phyloP scores from a whole-genome alignment of 2,113 vertebrate species.

The Chamaea fasciata region DNA sequence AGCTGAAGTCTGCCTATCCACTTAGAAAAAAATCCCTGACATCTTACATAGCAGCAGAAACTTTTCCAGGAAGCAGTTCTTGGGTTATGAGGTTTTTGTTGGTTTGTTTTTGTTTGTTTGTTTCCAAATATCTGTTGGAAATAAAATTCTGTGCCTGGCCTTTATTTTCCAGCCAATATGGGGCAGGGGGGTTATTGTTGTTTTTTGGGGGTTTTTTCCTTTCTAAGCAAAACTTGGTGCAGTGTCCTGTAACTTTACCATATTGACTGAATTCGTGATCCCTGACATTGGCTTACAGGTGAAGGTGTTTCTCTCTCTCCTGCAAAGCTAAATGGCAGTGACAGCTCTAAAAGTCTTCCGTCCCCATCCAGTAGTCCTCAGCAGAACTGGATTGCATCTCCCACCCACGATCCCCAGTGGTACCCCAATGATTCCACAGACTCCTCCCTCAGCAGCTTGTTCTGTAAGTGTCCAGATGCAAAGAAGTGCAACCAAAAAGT shows the following conservation, averaged over 20 bases:
- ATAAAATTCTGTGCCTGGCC: neutral
- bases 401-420: slow-evolving; percentile 97
- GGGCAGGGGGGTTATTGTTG: neutral
- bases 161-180: neutral
- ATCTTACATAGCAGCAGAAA: neutral
- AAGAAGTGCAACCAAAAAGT: neutral
- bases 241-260: neutral
- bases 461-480: slow-evolving; percentile 78
- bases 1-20: neutral
- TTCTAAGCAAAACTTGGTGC: neutral
- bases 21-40: neutral
- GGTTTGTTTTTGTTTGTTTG: neutral
- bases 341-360: slow-evolving; percentile 88
- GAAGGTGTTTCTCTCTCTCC: slow-evolving; percentile 90
- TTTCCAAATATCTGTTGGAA: neutral
- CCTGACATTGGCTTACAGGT: slow-evolving; percentile 66
- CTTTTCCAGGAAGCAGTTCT: neutral
- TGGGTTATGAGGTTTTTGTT: neutral
- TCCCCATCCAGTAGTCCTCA: slow-evolving; percentile 89
- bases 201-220: neutral
- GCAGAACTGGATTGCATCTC: slow-evolving; percentile 93
- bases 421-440: slow-evolving; percentile 95
- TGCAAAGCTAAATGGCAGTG: slow-evolving; percentile 87
- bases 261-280: neutral
- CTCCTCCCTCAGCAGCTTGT: slow-evolving; percentile 91